Percentiles rank a stretch among this genome's conserved stretches.
Conservation (phyloP, 64 coral and sea anemone genomes). For the Dendrophyllia cribrosa region DNA sequence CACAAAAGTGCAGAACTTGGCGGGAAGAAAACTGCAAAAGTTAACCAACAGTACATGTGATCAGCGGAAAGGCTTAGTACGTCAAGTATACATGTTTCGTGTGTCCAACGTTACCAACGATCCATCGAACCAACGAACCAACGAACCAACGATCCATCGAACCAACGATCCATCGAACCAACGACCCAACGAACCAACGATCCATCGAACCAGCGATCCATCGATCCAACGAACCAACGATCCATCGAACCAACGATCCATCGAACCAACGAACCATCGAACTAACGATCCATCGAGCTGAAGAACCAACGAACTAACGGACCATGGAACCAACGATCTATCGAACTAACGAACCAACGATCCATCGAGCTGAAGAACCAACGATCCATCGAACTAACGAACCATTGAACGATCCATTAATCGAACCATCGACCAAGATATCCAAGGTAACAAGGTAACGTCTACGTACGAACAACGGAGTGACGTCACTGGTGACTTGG, state of each 20-base stretch:
- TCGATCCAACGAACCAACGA: background rate
- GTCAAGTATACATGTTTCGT: background rate
- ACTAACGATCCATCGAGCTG: background rate
- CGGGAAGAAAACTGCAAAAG: background rate
- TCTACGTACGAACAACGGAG: no score
- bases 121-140: constrained; percentile 8
- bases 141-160: constrained; percentile 7
- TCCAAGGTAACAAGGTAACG: no score
- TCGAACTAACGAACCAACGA: constrained; percentile 7
- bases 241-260: background rate
- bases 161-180: constrained; percentile 20
- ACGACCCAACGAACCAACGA: background rate
- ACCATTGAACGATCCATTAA: no score
- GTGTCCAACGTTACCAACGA: background rate
- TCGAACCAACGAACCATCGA: background rate
- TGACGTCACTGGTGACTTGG: no score
- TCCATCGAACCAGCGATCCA: background rate
- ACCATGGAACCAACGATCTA: background rate
- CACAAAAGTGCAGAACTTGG: background rate
- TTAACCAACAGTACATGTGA: background rate
- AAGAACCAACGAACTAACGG: background rate
- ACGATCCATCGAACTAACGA: no score
- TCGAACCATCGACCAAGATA: no score
- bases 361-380: background rate
- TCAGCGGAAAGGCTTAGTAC: background rate